Evolutionary conservation across 2,113 vertebrate genomes (phyloP).

Genomic region (Dolichotis patagonum): DNA sequence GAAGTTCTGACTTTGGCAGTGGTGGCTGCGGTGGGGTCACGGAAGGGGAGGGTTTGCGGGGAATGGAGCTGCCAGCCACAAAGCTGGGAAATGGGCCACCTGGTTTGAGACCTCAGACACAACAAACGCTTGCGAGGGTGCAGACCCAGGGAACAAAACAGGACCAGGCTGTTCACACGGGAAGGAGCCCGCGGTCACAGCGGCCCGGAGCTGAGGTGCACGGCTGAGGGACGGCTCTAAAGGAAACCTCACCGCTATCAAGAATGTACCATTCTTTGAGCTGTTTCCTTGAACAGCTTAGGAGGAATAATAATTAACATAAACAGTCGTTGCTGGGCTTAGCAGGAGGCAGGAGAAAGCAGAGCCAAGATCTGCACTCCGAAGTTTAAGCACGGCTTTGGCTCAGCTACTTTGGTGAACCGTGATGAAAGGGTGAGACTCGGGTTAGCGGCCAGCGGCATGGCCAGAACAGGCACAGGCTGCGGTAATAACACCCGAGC

Average conservation of each 20-base stretch:
- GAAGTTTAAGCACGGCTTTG: not conserved
- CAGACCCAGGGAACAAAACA: not conserved
- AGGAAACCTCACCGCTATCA: slow-evolving; percentile 47
- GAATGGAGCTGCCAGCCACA: not conserved
- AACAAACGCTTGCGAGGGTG: slow-evolving; percentile 11
- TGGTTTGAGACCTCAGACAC: slow-evolving; percentile 60
- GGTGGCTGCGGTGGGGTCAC: not conserved
- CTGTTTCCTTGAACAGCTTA: slow-evolving; percentile 66
- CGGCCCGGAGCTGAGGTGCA: not conserved
- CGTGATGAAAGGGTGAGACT: not conserved
- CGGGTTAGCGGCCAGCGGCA: not conserved
- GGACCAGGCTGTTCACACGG: slow-evolving; percentile 56
- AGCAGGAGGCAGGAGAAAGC: not conserved
- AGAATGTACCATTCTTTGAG: slow-evolving; percentile 77
- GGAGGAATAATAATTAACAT: slow-evolving; percentile 57
- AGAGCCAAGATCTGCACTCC: not conserved
- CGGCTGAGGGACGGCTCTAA: not conserved
- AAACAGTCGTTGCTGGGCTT: slow-evolving; percentile 60
- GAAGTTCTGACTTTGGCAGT: not conserved
- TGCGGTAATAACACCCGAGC: not conserved
- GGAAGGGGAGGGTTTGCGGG: too few species aligned
- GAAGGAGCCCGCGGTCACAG: not conserved
- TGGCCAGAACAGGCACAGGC: too few species aligned
- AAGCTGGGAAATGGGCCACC: slow-evolving; percentile 62
- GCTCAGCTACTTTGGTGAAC: not conserved